phyloP scores from a whole-genome alignment of 2,797 vertebrate species.

The Leptoclinus maculatus region DNA sequence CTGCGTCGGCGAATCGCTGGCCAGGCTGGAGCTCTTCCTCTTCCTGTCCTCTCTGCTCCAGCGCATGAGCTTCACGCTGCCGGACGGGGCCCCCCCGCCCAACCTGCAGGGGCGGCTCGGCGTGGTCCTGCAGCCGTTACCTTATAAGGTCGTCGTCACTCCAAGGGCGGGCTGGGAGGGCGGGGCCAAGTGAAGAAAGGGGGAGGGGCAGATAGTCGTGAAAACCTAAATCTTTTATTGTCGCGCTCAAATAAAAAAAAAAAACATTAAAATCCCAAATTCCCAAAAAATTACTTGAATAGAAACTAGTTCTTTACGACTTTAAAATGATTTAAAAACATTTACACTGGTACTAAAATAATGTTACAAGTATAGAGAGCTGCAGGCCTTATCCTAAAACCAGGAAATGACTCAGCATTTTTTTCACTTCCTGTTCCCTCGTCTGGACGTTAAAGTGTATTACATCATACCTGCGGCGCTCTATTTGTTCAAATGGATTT shows the following conservation, averaged over 20 bases:
- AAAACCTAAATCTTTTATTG: not conserved
- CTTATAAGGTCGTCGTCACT: constrained; percentile 71
- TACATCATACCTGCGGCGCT: no score
- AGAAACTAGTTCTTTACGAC: no score
- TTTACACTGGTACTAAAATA: no score
- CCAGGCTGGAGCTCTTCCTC: constrained; percentile 84
- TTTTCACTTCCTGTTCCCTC: no score
- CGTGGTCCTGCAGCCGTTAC: constrained; percentile 82
- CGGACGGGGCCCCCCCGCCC: constrained; percentile 65
- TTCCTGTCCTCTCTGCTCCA: constrained; percentile 84
- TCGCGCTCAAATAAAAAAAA: not conserved
- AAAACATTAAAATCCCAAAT: no score
- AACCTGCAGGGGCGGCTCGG: constrained; percentile 82
- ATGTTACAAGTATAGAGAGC: no score
- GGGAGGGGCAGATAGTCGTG: accelerated
- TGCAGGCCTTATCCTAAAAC: no score
- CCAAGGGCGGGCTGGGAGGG: constrained; percentile 62
- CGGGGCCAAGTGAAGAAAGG: constrained; percentile 14
- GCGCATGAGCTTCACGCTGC: constrained; percentile 78
- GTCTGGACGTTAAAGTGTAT: no score
- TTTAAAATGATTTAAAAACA: no score
- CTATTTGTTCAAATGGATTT: no score
- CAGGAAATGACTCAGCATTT: no score
- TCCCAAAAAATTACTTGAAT: no score
- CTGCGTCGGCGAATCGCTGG: constrained; percentile 85